Percentiles rank a stretch among this genome's conserved stretches.
phyloP scores from a whole-genome alignment of 2,113 vertebrate species.

The Amblyopsis rosae region DNA sequence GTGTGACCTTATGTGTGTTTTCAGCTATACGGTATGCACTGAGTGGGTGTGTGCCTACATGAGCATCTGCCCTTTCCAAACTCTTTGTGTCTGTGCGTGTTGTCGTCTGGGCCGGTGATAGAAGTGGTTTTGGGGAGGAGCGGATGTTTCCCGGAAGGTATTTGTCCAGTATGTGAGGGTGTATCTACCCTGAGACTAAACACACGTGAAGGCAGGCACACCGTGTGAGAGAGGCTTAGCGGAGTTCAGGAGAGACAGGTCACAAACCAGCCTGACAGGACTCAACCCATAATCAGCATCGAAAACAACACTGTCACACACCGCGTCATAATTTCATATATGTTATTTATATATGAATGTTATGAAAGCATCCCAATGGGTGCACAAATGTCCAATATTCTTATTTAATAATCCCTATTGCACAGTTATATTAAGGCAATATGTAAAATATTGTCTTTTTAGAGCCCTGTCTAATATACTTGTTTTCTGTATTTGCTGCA shows the following conservation, averaged over 20 bases:
- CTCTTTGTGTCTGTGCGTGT: conserved; percentile 34
- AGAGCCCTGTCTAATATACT: background rate
- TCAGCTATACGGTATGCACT: background rate
- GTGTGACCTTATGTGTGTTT: background rate
- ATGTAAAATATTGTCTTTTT: no score
- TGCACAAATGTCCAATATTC: no score
- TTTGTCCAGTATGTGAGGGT: conserved; percentile 56
- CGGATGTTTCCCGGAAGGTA: conserved; percentile 55
- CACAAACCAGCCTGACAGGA: conserved; percentile 17
- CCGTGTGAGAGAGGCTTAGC: conserved; percentile 21
- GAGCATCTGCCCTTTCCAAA: conserved; percentile 48
- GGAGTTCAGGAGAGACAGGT: conserved; percentile 8
- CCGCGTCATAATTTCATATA: no score
- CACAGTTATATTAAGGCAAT: no score
- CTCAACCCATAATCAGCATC: background rate
- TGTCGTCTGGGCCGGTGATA: conserved; percentile 61
- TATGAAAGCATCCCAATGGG: no score
- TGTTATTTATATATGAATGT: no score
- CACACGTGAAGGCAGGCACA: conserved; percentile 42
- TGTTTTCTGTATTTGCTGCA: background rate
- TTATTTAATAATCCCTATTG: no score
- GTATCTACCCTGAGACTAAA: conserved; percentile 62
- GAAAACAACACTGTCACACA: conserved; percentile 5
- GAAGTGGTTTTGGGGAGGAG: conserved; percentile 69
- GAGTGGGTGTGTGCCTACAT: conserved; percentile 8